Evolutionary conservation across 2,888 invertebrate genomes (phyloP), one percentile per base, ranked within the genome.

Genomic region (Pherbina coryleti): DNA sequence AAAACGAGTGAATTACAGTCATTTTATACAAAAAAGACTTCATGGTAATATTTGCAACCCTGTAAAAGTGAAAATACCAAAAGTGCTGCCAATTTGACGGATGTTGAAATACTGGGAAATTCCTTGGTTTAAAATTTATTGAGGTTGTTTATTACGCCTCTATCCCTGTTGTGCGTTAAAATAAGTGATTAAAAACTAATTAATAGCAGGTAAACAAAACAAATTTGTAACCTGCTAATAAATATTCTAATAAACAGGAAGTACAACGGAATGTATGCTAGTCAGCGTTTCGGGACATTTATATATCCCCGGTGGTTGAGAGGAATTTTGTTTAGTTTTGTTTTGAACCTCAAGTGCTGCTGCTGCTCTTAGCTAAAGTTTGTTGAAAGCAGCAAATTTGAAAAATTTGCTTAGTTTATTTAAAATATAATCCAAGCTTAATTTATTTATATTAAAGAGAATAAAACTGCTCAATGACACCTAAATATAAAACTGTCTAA

Each of bases 61-160:
- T 11, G 3, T 34, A 51, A 62, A 69, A 75, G 78, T 78, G 72
- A 79, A 22, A 62, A 79, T 78, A 72, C 60, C 9, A 9, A 17
- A 11, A 55, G 70, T 53, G 76, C 25, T 78, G 67, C 79, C 76
- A 67, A 8, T 62, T 25, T 28, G 14, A 0, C 4, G 2, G n/a
- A 8, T 34, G 9, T n/a, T 57, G 2, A n/a, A 53, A 55, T 53
- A 44, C 44, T n/a, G 53, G 51, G 53, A 70, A 49, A 70, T n/a
- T 70, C 49, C 25, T 4, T 51, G 5, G 17, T 17, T 25, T 19
- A 7, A 19, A 25, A 25, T 60, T 25, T 9, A 2, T 28, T 60
- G 60, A 14, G 4, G 28, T 1, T 28, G 1, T 60, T 60, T 19
- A 28, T 25, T 60, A n/a, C 5, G 37, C 37, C 37, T 37, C 37